Evolutionary conservation across 30 jellyfish, hydroid and myxozoan genomes (phyloP), one percentile per base, ranked within the genome.

Genomic region (Chrysaora quinquecirrha): DNA sequence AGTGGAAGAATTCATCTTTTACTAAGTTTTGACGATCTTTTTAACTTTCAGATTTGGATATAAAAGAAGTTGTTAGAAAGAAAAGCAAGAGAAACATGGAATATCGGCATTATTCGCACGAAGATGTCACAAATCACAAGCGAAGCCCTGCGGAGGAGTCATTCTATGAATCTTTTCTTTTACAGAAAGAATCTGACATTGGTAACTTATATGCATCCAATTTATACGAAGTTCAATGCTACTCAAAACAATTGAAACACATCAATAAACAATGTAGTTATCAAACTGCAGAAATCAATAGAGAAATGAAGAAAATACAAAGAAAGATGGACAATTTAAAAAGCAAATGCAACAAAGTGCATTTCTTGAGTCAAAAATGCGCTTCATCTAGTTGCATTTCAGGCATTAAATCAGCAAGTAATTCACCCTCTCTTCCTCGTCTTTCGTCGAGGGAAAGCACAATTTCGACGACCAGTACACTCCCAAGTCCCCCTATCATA

Each of bases 111-210:
- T 12, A 50, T 19, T 6, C 58, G 28, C 73, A 70, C 56, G 56
- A 52, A 32, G 84, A 82, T 66, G 92, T 68, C 25, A 71, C 75
- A 21, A 63, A 43, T 20, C 85, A 70, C 65, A 34, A 68, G 20
- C 71, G 92, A 4, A 82, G 80, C 24, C 92, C 92, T 10, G 92
- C 92, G 11, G 92, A 82, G 49, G 92, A 82, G 38, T 82, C 85
- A 23, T 58, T 68, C 21, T 69, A 82, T 80, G 92, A 82, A 30
- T 68, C 92, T 0, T 82, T 47, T 35, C 47, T 82, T 3, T 30
- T 82, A 32, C 78, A 47, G 21, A 82, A 82, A 33, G 48, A 68
- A 16, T 82, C 92, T 24, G 77, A 69, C 43, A 72, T 82, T 18
- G 92, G 85, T 63, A 82, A 69, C 34, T 46, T 82, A 58, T 82